Base-by-base conservation (phyloP, 2,113 vertebrate species). In the Chloropsis hardwickii region DNA sequence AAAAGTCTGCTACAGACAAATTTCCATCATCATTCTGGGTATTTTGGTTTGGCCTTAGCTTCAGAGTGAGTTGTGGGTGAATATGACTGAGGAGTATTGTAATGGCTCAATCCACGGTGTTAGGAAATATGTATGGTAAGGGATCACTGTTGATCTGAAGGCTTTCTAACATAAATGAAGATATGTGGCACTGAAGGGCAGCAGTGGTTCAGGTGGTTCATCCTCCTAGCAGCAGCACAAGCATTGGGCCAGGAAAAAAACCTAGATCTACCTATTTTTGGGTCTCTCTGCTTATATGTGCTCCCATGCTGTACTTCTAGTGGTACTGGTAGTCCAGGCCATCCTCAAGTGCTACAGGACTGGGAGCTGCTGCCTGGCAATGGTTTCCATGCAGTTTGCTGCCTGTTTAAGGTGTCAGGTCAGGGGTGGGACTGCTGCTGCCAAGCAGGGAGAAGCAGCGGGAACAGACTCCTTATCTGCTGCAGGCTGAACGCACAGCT, bases 221-320 rank as follows among this genome's bases (percentile, higher is more conserved):
- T 17, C 28, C 33, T 64, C 18, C 11, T 45, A 29, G 14, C 44
- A 74, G 40, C 8, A 78, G 24, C 17, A 1, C 21, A 67, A 51
- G 12, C 74, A 23, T 5, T 33, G 19, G 31, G 8, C 19, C 33
- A 48, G 48, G 44, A 37, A 64, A 40, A 51, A 88, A 56, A 5
- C 6, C 23, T 11, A 17, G 6, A 29, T 50, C 7, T 48, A 2
- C 9, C 56, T 69, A 18, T 60, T 3, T 4, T 12, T 0, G 0
- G 6, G 2, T 53, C 3, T 79, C 48, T 64, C 51, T 62, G 19
- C 13, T 35, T 87, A 18, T 56, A 29, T 61, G 35, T 21, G 14
- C 17, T 88, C 28, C 29, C 18, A 25, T 3, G n/a, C 37, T 64
- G 18, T 58, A 42, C 20, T 84, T 67, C 8, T 47, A n/a, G 39